These are phyloP conservation scores for Drosophila emarginata DNA, from an alignment of 2,888 invertebrate species.

Conservation along the genomic window DNA sequence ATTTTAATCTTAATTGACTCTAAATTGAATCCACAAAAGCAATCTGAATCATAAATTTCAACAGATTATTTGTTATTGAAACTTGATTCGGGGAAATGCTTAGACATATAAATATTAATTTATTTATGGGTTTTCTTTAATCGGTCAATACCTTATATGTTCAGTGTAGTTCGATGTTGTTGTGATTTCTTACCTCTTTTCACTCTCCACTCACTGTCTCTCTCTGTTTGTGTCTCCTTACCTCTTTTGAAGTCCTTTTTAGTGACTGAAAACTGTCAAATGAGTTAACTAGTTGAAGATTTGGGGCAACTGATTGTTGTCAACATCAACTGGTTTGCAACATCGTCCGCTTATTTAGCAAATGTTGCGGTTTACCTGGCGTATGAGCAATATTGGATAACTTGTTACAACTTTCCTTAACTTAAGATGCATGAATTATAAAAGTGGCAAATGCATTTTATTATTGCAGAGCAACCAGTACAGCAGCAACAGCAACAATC, in stretches of 20 bases:
- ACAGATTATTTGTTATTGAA: too few relatives aligned
- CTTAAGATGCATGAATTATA: constrained; percentile 37
- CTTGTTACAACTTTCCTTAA: constrained; percentile 52
- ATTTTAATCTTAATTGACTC: too few relatives aligned
- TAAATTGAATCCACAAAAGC: too few relatives aligned
- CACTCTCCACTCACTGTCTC: too few relatives aligned
- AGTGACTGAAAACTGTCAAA: constrained; percentile 49
- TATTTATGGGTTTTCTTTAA: too few relatives aligned
- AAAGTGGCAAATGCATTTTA: constrained; percentile 52
- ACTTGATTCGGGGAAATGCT: too few relatives aligned
- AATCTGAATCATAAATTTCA: too few relatives aligned
- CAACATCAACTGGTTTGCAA: constrained; percentile 10
- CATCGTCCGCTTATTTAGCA: constrained; percentile 55
- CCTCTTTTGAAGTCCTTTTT: neutral
- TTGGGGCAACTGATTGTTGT: constrained; percentile 3
- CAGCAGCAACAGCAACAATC: constrained; percentile 69
- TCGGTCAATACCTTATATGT: too few relatives aligned
- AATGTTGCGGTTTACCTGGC: constrained; percentile 50
- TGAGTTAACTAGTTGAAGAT: constrained; percentile 28
- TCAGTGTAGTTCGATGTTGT: too few relatives aligned
- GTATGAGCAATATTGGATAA: constrained; percentile 63
- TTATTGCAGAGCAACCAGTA: constrained; percentile 63
- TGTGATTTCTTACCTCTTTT: too few relatives aligned
- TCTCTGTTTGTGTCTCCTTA: constrained; percentile 32
- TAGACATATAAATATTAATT: too few relatives aligned